Percentiles rank a stretch among this genome's conserved stretches.
Conservation (phyloP, 1,140 invertebrate species). For the Kradibia gibbosae region DNA sequence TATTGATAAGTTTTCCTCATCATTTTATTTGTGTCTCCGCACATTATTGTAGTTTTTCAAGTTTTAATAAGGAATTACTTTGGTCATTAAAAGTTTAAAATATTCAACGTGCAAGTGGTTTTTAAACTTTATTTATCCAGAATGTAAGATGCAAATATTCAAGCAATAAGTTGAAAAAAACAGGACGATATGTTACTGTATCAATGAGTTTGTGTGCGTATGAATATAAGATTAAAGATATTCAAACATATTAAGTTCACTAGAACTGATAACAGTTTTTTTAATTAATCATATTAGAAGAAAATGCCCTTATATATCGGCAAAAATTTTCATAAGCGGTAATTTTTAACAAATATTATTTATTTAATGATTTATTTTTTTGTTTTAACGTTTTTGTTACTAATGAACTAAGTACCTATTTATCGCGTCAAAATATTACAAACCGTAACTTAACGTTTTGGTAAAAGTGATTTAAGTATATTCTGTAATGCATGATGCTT, state of each 20-base stretch:
- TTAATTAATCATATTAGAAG: not conserved
- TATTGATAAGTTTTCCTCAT: not conserved
- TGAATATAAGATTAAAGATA: not conserved
- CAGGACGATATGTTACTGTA: not conserved
- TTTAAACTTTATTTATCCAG: no score
- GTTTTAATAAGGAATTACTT: not conserved
- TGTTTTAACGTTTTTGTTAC: no score
- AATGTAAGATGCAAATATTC: not conserved
- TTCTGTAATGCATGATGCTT: no score
- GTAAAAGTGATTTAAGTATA: no score
- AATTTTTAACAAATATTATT: no score
- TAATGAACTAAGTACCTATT: no score
- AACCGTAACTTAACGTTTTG: not conserved
- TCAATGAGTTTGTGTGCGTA: not conserved
- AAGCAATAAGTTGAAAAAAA: not conserved
- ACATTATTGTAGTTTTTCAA: not conserved
- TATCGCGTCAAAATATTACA: not conserved
- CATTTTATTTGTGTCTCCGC: not conserved
- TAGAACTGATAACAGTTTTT: not conserved
- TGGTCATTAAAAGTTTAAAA: not conserved
- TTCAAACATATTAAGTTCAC: not conserved
- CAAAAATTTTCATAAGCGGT: no score
- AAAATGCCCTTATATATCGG: not conserved
- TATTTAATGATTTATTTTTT: not conserved
- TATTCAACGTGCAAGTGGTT: no score